Conservation (phyloP, 2,888 invertebrate species). For the Graphium colonna region DNA sequence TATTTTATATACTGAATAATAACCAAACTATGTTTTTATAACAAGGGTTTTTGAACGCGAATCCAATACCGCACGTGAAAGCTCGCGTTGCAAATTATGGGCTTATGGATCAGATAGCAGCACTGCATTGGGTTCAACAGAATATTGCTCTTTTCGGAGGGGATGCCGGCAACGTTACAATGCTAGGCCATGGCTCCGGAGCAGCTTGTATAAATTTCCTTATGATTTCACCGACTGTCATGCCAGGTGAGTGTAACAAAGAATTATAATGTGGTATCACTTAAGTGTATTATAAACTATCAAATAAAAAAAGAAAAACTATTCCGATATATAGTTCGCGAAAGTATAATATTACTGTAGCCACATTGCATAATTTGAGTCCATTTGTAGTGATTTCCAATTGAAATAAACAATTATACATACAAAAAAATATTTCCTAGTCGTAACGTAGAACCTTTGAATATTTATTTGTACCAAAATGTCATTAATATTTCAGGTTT, state of each 20-base stretch:
- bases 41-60: slow-evolving; percentile 93
- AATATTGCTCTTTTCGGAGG: slow-evolving; percentile 97
- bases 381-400: too few relatives aligned
- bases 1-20: too few relatives aligned
- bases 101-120: slow-evolving; percentile 98
- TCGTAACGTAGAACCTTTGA: too few relatives aligned
- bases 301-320: not conserved
- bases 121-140: slow-evolving; percentile 97
- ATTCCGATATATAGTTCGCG: too few relatives aligned
- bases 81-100: slow-evolving; percentile 97
- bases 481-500: slow-evolving; percentile 83
- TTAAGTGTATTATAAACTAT: not conserved
- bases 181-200: slow-evolving; percentile 97
- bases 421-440: too few relatives aligned
- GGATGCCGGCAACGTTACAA: slow-evolving; percentile 95
- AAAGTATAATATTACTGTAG: too few relatives aligned
- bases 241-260: slow-evolving; percentile 77
- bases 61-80: slow-evolving; percentile 90
- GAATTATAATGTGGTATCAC: too few relatives aligned
- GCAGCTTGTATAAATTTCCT: slow-evolving; percentile 98
- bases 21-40: not conserved
- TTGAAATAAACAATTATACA: too few relatives aligned
- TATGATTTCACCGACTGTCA: slow-evolving; percentile 97
- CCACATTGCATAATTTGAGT: too few relatives aligned
- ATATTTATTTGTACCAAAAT: too few relatives aligned